Percentiles rank a stretch among this genome's conserved stretches.
Evolutionary conservation across 2,888 invertebrate genomes (phyloP).

Genomic region (Dicyrtoma fusca): DNA sequence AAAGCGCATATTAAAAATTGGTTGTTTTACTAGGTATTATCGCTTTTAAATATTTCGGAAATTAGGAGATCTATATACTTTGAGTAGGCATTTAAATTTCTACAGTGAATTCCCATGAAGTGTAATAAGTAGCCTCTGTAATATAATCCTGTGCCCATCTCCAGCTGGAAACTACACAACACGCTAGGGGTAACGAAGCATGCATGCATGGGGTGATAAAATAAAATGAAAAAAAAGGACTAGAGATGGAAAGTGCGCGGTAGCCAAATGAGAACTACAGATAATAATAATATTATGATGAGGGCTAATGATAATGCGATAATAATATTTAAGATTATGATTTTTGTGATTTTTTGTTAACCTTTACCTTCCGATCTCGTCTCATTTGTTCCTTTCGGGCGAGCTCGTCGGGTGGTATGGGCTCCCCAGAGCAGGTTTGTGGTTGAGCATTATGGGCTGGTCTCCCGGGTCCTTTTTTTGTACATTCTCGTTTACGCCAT

Average conservation of each 20-base stretch:
- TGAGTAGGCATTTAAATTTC: no score
- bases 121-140: no score
- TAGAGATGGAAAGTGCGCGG: background rate
- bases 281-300: background rate
- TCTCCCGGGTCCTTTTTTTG: constrained; percentile 96
- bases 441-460: constrained; percentile 98
- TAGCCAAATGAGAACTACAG: background rate
- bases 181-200: no score
- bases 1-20: no score
- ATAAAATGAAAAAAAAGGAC: background rate
- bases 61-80: no score
- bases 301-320: background rate
- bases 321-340: constrained; percentile 3
- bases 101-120: no score
- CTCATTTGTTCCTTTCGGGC: constrained; percentile 83
- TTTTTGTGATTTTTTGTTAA: background rate
- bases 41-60: no score
- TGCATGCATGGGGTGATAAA: background rate
- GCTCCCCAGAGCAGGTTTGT: constrained; percentile 90
- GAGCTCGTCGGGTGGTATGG: constrained; percentile 89
- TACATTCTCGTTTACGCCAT: constrained; percentile 99
- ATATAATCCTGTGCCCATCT: no score
- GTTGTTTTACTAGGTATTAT: no score
- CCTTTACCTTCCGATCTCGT: constrained; percentile 71
- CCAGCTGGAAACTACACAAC: no score